phyloP scores from a whole-genome alignment of 2,797 vertebrate species.

The Peromyscus melanophrys region DNA sequence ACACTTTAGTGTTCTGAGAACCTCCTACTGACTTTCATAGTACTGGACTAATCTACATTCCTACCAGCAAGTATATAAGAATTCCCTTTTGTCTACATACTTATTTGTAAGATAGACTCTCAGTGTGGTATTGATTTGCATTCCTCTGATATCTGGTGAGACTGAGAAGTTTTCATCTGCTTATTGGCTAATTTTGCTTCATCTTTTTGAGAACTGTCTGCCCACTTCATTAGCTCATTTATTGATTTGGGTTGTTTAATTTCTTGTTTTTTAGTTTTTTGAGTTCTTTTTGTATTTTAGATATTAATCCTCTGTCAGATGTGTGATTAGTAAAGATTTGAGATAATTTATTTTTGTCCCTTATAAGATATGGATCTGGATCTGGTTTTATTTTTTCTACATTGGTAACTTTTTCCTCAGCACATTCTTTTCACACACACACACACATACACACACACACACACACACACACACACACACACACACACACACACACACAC shows the following conservation, averaged over 20 bases:
- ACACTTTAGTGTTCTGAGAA: background rate
- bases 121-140: background rate
- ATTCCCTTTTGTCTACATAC: background rate
- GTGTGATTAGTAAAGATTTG: background rate
- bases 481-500: too few species aligned
- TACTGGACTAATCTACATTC: background rate
- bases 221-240: background rate
- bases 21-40: background rate
- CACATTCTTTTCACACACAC: background rate
- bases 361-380: background rate
- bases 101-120: background rate
- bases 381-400: slow-evolving; percentile 13
- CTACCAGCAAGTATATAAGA: background rate
- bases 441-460: too few species aligned
- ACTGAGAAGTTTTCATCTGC: background rate
- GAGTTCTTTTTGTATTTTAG: background rate
- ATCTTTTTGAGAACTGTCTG: background rate
- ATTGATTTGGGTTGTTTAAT: background rate
- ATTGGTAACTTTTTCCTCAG: background rate
- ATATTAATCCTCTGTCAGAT: background rate
- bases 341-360: slow-evolving; percentile 31
- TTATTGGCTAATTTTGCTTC: background rate
- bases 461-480: too few species aligned
- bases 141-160: background rate
- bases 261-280: background rate